A percentile compares a stretch with the other conserved stretches of the same genome.
Conservation (phyloP, 2,888 invertebrate genomes). For the Pammene aurita region DNA sequence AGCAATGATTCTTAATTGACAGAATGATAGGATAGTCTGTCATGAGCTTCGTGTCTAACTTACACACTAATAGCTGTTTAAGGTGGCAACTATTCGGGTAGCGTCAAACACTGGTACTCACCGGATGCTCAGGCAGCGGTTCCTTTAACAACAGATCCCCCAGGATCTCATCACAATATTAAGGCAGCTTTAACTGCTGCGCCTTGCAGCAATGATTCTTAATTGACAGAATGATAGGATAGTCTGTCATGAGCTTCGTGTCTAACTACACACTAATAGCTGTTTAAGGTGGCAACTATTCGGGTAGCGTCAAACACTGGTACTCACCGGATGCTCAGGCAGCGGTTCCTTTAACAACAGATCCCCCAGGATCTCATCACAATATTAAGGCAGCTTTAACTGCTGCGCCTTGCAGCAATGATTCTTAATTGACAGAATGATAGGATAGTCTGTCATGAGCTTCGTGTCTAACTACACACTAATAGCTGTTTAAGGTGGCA, state of each 20-base stretch:
- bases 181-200: conserved; percentile 98
- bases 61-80: too few species aligned
- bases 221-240: conserved; percentile 98
- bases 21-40: conserved; percentile 98
- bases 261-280: too few species aligned
- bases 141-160: conserved; percentile 95
- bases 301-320: too few species aligned
- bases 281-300: too few species aligned
- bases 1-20: conserved; percentile 99
- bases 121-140: conserved; percentile 92
- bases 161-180: conserved; percentile 99
- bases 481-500: too few species aligned
- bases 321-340: conserved; percentile 91
- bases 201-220: conserved; percentile 99
- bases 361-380: conserved; percentile 98
- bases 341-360: conserved; percentile 94
- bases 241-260: conserved; percentile 99
- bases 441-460: conserved; percentile 98
- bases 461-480: too few species aligned
- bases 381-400: conserved; percentile 99
- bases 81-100: too few species aligned
- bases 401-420: conserved; percentile 99
- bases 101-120: too few species aligned
- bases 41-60: conserved; percentile 99
- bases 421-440: conserved; percentile 99